Base-by-base conservation (phyloP, 2,113 vertebrate genomes). In the Neogale vison region DNA sequence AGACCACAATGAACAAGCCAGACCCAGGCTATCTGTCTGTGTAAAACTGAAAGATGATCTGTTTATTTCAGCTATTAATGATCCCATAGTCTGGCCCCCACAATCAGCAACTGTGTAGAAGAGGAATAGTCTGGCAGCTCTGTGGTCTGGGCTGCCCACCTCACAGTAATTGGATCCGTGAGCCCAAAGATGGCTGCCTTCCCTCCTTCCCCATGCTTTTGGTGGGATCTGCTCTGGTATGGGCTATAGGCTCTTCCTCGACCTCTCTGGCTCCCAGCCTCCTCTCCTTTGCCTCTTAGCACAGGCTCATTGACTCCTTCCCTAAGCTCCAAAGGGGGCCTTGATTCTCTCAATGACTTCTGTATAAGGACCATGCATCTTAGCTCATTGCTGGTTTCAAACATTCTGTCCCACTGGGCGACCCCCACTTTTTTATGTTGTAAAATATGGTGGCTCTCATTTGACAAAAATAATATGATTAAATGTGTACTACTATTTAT, bases 31-130 rank as follows among this genome's bases (percentile, higher is more conserved):
- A 63, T 92, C 74, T 79, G 74, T 95, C 83, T 83, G 63, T 90
- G 29, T 92, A 93, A 97, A 97, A 97, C 61, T 93, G 95, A 98
- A 97, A 98, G 90, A 77, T 69, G 93, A 96, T 93, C 61, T 69
- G 50, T 88, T 79, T 24, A 29, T 87, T 92, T 90, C 47, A 96
- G 69, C 14, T 71, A 92, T 88, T 95, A 93, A n/a, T 77, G 90
- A 96, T 81, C 36, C 55, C 74, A 92, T 77, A 55, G 45, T 80
- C 76, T 96, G 92, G 80, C 45, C 55, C 39, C 50, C 24, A 76
- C 67, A 67, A 39, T 97, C 86, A 39, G 76, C 79, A 79, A 95
- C 88, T 67, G 13, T 1, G 3, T 85, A 31, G 65, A 86, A 96
- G 90, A 96, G 71, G 86, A 97, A 87, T 11, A 91, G 72, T 61